A percentile compares a stretch with the other conserved stretches of the same genome.
phyloP scores from a whole-genome alignment of 2,888 invertebrate species.

The Eucriotettix oculatus region DNA sequence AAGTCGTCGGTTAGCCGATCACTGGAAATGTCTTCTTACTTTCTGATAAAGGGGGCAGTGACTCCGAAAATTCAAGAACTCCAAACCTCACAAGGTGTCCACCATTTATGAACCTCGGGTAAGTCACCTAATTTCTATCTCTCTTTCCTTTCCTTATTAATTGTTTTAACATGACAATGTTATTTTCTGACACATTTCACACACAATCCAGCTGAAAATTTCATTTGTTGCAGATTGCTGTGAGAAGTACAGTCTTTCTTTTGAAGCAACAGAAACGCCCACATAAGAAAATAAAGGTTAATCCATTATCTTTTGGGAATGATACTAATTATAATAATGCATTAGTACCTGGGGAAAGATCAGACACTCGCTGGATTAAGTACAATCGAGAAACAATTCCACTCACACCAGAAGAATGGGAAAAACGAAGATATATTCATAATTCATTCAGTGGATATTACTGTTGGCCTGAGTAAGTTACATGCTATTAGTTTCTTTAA shows the following conservation, averaged over 20 bases:
- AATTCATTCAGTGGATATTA: conserved; percentile 41
- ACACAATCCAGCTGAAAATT: background rate
- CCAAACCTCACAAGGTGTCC: too few relatives aligned
- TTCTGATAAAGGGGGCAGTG: too few relatives aligned
- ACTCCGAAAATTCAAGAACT: too few relatives aligned
- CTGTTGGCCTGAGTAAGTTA: conserved; percentile 30
- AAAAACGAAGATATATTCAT: conserved; percentile 50
- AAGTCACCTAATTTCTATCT: too few relatives aligned
- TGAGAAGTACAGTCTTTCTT: conserved; percentile 41
- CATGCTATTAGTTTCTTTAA: too few relatives aligned
- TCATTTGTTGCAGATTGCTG: conserved; percentile 28
- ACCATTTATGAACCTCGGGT: too few relatives aligned
- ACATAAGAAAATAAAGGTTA: conserved; percentile 39
- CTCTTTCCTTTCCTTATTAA: too few relatives aligned
- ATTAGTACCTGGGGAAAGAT: conserved; percentile 36
- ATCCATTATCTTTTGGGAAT: conserved; percentile 34
- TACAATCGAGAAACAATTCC: conserved; percentile 44
- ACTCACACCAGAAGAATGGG: conserved; percentile 53
- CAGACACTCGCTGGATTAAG: conserved; percentile 60
- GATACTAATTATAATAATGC: conserved; percentile 20
- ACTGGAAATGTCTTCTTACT: too few relatives aligned
- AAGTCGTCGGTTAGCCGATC: too few relatives aligned
- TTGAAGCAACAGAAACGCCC: conserved; percentile 55
- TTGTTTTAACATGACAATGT: too few relatives aligned
- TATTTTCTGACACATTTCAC: too few relatives aligned